Evolutionary conservation across 2,113 vertebrate genomes (phyloP).

Genomic region (Cebus imitator): DNA sequence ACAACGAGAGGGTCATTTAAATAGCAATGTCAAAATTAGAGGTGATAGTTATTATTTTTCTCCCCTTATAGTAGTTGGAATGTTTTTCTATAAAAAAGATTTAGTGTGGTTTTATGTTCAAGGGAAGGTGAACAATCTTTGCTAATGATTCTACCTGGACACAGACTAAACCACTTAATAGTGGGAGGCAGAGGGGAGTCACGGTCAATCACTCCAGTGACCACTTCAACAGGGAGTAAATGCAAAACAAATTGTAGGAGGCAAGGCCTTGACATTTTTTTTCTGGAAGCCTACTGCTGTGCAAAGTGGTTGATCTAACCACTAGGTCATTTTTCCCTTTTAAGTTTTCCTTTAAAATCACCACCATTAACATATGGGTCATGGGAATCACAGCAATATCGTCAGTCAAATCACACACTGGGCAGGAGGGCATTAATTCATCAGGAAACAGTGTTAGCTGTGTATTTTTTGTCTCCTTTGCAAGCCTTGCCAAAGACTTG

Average conservation of each 20-base stretch:
- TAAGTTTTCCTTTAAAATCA: background rate
- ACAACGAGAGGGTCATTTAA: background rate
- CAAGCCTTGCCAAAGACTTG: background rate
- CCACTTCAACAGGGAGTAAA: background rate
- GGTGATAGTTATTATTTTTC: background rate
- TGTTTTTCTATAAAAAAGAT: background rate
- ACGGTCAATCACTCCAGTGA: background rate
- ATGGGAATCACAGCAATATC: accelerated
- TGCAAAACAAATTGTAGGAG: background rate
- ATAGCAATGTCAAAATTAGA: background rate
- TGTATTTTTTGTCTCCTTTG: background rate
- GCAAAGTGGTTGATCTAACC: background rate
- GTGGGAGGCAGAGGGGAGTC: accelerated
- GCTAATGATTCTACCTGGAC: background rate
- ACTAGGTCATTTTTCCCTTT: background rate
- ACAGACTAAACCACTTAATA: background rate
- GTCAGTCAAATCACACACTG: background rate
- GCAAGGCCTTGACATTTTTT: background rate
- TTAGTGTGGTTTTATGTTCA: background rate
- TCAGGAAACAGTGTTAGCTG: background rate
- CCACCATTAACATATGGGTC: background rate
- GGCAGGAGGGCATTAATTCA: background rate
- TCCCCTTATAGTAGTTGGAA: too few relatives aligned
- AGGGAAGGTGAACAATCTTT: background rate
- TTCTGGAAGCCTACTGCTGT: background rate